Evolutionary conservation across 2,888 invertebrate genomes (phyloP), one percentile per base, ranked within the genome.

Genomic region (Hyalella azteca): DNA sequence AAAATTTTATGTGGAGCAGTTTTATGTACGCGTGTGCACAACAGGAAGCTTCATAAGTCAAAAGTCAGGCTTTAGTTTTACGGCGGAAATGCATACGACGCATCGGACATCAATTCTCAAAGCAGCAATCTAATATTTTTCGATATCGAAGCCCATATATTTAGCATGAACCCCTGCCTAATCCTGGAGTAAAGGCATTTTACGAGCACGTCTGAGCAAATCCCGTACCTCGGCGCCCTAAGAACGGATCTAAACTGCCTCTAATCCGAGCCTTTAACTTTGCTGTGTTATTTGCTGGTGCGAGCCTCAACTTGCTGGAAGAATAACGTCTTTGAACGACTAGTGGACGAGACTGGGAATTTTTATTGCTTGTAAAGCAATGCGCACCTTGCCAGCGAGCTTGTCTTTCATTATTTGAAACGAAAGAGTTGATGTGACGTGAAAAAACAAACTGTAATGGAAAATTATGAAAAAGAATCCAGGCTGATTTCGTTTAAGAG

Each of bases 71-170:
- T 36, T 36, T 36, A 66, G 19, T 66, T 66, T 66, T 66, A 66
- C 36, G 66, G 36, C 22, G 11, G 36, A 13, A 36, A 11, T 66
- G 36, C 36, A 36, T 66, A 66, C 36, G 66, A 66, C 66, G n/a
- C 36, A 66, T 66, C 66, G 66, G 36, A 66, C 66, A 66, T 66
- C 66, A 66, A 66, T 66, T 66, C 66, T 66, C 32, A 19, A 66
- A 13, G 32, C 66, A 36, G 66, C 66, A 66, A 36, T 66, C 36
- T 66, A 66, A 66, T 66, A 66, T 66, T 66, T 66, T 66, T 66
- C 66, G 66, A 66, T 66, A 66, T 66, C 36, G 66, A 66, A 32
- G 66, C 36, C 66, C 66, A 66, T 66, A 66, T 66, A 66, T 36
- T 66, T 66, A 66, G 36, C 66, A 66, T 66, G 66, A 66, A 66